Percentiles rank a stretch among this genome's conserved stretches.
Conservation (phyloP, 2,888 invertebrate species). For the Dendrolimus pini region DNA sequence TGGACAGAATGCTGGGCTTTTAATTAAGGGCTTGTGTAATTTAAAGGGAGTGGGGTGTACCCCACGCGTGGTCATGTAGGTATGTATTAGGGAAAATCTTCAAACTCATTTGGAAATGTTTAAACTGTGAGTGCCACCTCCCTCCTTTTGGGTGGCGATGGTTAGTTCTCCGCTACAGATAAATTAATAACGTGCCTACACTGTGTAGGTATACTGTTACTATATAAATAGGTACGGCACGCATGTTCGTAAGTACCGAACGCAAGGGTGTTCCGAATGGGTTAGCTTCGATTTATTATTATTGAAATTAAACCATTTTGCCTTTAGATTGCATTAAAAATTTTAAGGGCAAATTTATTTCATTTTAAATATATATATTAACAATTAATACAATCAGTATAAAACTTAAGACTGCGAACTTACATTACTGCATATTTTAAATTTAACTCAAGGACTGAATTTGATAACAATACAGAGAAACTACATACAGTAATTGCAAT, state of each 20-base stretch:
- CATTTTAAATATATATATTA: too few species aligned
- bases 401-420: too few species aligned
- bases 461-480: too few species aligned
- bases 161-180: constrained; percentile 73
- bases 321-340: background rate
- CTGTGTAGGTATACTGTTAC: constrained; percentile 19
- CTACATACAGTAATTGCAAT: too few species aligned
- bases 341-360: constrained; percentile 3
- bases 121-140: constrained; percentile 46
- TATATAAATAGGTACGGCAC: constrained; percentile 53
- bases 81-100: constrained; percentile 60
- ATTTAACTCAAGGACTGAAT: too few species aligned
- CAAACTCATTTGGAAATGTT: constrained; percentile 75
- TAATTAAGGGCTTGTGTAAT: constrained; percentile 72
- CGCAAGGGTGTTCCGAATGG: constrained; percentile 32
- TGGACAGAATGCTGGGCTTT: constrained; percentile 72
- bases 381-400: too few species aligned
- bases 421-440: too few species aligned
- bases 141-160: constrained; percentile 34
- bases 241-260: constrained; percentile 53
- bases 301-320: too few species aligned
- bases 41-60: constrained; percentile 55
- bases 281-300: background rate
- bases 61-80: constrained; percentile 43
- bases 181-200: constrained; percentile 68